Conservation (phyloP, 2,113 vertebrate species). For the Hylia prasina region DNA sequence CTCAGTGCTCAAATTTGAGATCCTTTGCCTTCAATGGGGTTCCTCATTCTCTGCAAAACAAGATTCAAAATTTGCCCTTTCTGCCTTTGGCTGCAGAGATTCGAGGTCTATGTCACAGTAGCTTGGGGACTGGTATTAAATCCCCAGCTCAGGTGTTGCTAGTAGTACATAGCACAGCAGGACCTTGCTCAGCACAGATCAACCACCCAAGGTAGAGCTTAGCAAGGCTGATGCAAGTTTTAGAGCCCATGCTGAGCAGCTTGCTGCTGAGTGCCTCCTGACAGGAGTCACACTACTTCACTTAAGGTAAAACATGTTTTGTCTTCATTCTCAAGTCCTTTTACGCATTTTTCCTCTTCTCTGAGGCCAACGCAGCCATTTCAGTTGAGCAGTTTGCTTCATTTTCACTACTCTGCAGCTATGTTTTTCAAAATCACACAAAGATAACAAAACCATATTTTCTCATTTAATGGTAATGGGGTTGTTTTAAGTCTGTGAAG, state of each 20-base stretch:
- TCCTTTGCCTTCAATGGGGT: not conserved
- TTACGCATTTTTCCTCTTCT: not conserved
- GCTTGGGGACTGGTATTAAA: not conserved
- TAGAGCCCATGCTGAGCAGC: not conserved
- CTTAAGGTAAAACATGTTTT: not conserved
- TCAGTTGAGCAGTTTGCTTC: not conserved
- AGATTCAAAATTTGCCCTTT: not conserved
- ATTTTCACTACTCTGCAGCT: not conserved
- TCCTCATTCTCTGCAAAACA: not conserved
- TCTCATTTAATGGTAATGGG: not conserved
- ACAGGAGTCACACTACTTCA: not conserved
- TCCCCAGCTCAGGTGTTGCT: not conserved
- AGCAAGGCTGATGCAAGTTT: not conserved
- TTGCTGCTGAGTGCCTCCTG: not conserved
- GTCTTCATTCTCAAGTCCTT: not conserved
- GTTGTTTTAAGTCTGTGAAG: not conserved
- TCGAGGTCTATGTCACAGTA: rapidly evolving
- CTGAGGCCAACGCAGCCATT: not conserved
- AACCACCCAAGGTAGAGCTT: not conserved
- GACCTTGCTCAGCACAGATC: not conserved
- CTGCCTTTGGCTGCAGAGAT: not conserved
- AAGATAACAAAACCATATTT: not conserved
- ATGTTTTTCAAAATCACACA: not conserved
- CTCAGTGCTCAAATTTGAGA: not conserved
- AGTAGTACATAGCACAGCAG: not conserved